A percentile compares a stretch with the other conserved stretches of the same genome.
phyloP scores from a whole-genome alignment of 2,113 vertebrate species.

The Xyliphius kryptos region DNA sequence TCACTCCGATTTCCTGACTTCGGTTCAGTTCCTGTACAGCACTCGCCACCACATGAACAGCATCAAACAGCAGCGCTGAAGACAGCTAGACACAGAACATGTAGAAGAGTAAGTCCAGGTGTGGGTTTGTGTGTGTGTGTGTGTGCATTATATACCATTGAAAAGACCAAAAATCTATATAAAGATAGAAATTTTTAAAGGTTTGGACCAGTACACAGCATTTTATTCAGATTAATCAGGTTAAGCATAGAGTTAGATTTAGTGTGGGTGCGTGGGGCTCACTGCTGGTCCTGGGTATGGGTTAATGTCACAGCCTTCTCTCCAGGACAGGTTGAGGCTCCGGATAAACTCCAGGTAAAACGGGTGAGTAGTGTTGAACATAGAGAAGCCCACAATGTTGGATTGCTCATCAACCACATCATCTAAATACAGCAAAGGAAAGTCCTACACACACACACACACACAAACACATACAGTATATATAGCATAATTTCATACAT shows the following conservation, averaged over 20 bases:
- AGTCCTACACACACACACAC: constrained; percentile 65
- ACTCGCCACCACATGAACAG: constrained; percentile 79
- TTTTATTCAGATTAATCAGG: too few relatives aligned
- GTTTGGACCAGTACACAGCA: too few relatives aligned
- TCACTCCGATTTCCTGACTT: constrained; percentile 84
- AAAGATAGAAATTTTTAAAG: too few relatives aligned
- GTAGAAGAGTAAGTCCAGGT: neutral
- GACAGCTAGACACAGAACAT: constrained; percentile 64
- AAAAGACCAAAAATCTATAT: too few relatives aligned
- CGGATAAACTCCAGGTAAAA: constrained; percentile 89
- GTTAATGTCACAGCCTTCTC: constrained; percentile 81
- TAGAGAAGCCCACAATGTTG: constrained; percentile 87
- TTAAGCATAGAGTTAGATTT: too few relatives aligned
- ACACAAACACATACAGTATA: neutral
- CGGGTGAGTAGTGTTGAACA: constrained; percentile 87
- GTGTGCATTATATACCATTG: too few relatives aligned
- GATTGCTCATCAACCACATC: constrained; percentile 83
- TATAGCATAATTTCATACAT: neutral
- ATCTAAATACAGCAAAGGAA: constrained; percentile 79
- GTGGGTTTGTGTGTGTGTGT: too few relatives aligned
- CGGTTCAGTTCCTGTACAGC: constrained; percentile 83
- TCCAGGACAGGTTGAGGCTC: constrained; percentile 91
- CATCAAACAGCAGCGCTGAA: constrained; percentile 82
- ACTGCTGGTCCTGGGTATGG: constrained; percentile 81
- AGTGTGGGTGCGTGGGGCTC: constrained; percentile 47